Evolutionary conservation across 2,797 vertebrate genomes (phyloP), one percentile per base, ranked within the genome.

Genomic region (Holocentrus rufus): DNA sequence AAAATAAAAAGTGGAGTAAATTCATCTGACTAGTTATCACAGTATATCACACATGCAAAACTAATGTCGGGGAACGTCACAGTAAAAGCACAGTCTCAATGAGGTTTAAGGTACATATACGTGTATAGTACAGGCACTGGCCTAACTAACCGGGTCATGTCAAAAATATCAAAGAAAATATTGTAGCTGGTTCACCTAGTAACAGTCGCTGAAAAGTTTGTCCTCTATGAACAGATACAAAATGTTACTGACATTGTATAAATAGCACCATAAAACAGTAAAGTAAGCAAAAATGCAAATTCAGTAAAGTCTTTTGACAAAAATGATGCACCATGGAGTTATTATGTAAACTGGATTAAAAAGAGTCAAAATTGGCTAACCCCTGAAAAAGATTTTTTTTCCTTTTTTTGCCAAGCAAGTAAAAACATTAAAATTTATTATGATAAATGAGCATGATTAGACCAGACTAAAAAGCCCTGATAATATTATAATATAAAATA

Each of bases 161-260:
- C 50, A 22, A 9, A 10, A 53, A 23, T 42, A 42, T 11, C 3
- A 10, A 42, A 18, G 15, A 15, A 11, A 44, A 8, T 7, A 4
- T 47, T 17, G 15, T n/a, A 5, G 42, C 10, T 44, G 42, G 2
- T 3, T 3, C 42, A 47, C 46, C 46, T 72, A 9, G 27, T 6
- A 62, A 56, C 11, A 31, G 10, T 34, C 11, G 39, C 2, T 50
- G 25, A 27, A 36, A 58, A 44, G 47, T 68, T 69, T 67, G 18
- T 66, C 49, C 5, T 44, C 58, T 49, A 13, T 31, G 36, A 49
- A 47, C 6, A 42, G 36, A 70, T 17, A 56, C 53, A 58, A 31
- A 8, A 44, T 58, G 22, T 64, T 70, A 78, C 77, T 83, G 72
- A 63, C 57, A 0, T 61, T 65, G 31, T 78, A 69, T 71, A 67